These are phyloP conservation scores for Ericerus pela DNA, from an alignment of 1,140 invertebrate genomes.

Conservation along the genomic window DNA sequence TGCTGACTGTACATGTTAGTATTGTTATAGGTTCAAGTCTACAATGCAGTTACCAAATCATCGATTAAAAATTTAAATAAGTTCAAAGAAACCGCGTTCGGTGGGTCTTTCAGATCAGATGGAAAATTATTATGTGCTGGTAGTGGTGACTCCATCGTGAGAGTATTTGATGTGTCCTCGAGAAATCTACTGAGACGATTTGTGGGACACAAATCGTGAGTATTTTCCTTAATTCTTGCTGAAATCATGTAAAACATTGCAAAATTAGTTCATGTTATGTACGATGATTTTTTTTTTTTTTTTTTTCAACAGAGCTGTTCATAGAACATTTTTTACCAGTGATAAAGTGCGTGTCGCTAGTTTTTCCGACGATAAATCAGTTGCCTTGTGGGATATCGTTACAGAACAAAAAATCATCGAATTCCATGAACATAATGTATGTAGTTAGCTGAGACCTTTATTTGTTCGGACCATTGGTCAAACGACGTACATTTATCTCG, in stretches of 20 bases:
- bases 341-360: slow-evolving; percentile 66
- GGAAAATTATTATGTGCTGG: slow-evolving; percentile 71
- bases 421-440: not conserved
- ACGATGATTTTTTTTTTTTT: not conserved
- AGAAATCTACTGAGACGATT: slow-evolving; percentile 57
- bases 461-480: too few species aligned
- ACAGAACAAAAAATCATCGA: slow-evolving; percentile 44
- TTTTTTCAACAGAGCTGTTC: slow-evolving; percentile 50
- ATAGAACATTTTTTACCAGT: slow-evolving; percentile 66
- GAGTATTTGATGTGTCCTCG: slow-evolving; percentile 73
- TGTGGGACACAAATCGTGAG: slow-evolving; percentile 46
- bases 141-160: slow-evolving; percentile 70
- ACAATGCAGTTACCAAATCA: slow-evolving; percentile 72
- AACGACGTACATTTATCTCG: too few species aligned
- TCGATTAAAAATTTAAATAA: slow-evolving; percentile 69
- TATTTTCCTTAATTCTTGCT: not conserved
- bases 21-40: slow-evolving; percentile 53
- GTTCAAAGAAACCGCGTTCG: slow-evolving; percentile 74
- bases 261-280: not conserved
- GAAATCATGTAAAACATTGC: not conserved
- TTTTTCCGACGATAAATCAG: slow-evolving; percentile 87
- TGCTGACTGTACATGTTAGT: not conserved
- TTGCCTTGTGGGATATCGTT: slow-evolving; percentile 76
- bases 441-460: not conserved
- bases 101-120: slow-evolving; percentile 70